phyloP scores from a whole-genome alignment of 2,888 invertebrate genomes.

The Isoperla grammatica region DNA sequence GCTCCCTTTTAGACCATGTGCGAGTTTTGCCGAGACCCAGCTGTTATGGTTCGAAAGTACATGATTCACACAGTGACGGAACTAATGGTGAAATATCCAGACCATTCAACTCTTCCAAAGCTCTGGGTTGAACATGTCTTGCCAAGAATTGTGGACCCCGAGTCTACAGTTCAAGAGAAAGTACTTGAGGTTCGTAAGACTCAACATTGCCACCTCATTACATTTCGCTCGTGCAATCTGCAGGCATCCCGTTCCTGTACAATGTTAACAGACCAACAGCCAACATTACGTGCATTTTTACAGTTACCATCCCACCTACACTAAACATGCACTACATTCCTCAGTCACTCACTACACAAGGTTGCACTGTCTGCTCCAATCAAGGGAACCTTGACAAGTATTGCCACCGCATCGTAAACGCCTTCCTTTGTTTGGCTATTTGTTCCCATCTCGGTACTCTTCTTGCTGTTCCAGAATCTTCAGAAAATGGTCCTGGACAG shows the following conservation, averaged over 20 bases:
- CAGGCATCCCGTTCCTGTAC: no score
- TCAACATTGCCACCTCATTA: not conserved
- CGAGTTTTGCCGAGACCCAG: constrained; percentile 45
- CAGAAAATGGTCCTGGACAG: not conserved
- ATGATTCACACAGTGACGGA: constrained; percentile 48
- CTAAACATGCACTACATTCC: no score
- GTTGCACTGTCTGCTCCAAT: no score
- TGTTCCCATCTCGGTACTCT: no score
- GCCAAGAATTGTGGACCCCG: constrained; percentile 52
- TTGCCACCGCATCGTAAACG: no score
- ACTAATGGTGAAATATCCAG: constrained; percentile 45
- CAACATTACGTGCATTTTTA: no score
- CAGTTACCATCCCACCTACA: no score
- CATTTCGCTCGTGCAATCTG: no score
- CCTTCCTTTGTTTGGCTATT: no score
- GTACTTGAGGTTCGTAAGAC: constrained; percentile 40
- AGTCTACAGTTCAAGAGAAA: constrained; percentile 45
- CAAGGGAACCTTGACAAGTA: no score
- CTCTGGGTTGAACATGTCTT: constrained; percentile 47
- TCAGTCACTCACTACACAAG: no score
- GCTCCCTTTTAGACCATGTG: constrained; percentile 14
- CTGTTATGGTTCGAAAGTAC: constrained; percentile 49
- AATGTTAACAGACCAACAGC: no score
- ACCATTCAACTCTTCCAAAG: constrained; percentile 41
- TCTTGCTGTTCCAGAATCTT: constrained; percentile 1